Percentiles rank a stretch among this genome's conserved stretches.
These are phyloP conservation scores for Protobothrops mucrosquamatus DNA, from an alignment of 2,113 vertebrate species.

Conservation along the genomic window DNA sequence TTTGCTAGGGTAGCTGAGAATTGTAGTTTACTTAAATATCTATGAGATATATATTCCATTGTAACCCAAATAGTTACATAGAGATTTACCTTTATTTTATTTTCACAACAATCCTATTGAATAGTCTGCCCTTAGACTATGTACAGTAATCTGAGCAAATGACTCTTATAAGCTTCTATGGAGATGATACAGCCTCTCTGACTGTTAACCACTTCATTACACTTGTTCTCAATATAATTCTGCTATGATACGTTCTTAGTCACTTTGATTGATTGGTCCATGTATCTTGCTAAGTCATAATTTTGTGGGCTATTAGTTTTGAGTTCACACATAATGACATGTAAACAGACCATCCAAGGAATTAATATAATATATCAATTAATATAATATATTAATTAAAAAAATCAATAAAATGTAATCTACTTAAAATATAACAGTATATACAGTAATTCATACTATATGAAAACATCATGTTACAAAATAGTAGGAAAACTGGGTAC, in stretches of 20 bases:
- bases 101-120: background rate
- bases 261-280: background rate
- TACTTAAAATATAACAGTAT: background rate
- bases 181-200: background rate
- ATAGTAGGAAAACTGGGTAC: background rate
- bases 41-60: background rate
- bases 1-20: background rate
- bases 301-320: background rate
- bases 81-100: background rate
- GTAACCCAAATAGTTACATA: background rate
- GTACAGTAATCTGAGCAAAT: background rate
- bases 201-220: background rate
- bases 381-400: background rate
- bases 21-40: background rate
- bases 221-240: background rate
- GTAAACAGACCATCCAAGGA: background rate
- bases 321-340: background rate
- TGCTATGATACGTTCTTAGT: background rate
- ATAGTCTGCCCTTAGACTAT: background rate
- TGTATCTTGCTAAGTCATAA: background rate
- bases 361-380: background rate
- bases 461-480: background rate
- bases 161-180: background rate
- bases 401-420: background rate
- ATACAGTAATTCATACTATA: background rate